phyloP scores from a whole-genome alignment of 2,888 invertebrate species.

The Campoletis raptor region DNA sequence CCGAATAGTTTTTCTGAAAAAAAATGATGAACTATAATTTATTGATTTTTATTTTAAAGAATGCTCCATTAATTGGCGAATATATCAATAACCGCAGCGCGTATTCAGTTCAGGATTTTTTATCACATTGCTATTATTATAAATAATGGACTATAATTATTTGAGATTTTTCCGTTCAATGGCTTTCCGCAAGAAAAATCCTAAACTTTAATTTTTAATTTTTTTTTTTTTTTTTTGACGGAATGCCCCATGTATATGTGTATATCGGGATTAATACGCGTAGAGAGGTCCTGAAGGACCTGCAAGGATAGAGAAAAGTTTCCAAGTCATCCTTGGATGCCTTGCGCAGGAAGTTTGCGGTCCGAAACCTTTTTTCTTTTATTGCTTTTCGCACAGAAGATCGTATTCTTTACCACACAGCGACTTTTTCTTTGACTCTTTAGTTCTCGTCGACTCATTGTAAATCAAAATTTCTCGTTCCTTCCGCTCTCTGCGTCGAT shows the following conservation, averaged over 20 bases:
- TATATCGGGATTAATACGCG: conserved; percentile 4
- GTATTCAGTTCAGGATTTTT: neutral
- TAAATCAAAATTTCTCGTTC: conserved; percentile 72
- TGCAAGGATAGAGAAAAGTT: neutral
- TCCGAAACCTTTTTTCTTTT: conserved; percentile 28
- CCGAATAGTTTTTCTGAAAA: too few species aligned
- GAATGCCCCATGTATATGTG: neutral
- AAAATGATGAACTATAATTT: too few species aligned
- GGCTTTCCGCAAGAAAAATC: neutral
- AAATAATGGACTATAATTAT: neutral
- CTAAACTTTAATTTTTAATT: neutral
- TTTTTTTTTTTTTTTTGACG: neutral
- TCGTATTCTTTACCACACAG: conserved; percentile 7
- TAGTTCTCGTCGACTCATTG: conserved; percentile 60
- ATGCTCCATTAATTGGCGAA: too few species aligned
- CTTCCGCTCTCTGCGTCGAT: conserved; percentile 33
- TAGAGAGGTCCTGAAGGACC: conserved; percentile 16
- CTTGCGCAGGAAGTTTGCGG: conserved; percentile 64
- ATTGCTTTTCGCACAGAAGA: neutral
- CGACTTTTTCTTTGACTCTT: conserved; percentile 36
- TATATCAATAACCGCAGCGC: too few species aligned
- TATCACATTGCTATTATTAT: neutral
- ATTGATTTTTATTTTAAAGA: too few species aligned
- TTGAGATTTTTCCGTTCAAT: neutral
- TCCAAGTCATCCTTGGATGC: conserved; percentile 23